These are phyloP conservation scores for Apamea sordens DNA, from an alignment of 2,888 invertebrate species.

Conservation along the genomic window DNA sequence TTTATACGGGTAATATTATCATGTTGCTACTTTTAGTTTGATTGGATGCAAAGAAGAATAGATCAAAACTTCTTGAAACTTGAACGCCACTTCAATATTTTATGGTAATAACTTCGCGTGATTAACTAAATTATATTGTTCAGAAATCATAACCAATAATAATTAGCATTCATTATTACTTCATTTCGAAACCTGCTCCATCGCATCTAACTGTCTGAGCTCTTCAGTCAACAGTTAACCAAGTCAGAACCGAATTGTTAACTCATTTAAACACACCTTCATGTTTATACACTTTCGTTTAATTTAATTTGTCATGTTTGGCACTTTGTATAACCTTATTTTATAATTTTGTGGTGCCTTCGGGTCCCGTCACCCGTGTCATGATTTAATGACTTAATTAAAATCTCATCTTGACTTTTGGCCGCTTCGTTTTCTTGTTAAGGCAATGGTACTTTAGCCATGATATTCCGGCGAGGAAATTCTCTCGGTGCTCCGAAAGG, in stretches of 20 bases:
- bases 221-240: constrained; percentile 36
- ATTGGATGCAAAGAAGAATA: constrained; percentile 38
- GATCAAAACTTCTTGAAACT: no score
- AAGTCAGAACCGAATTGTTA: constrained; percentile 35
- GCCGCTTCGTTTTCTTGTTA: constrained; percentile 63
- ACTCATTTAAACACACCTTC: constrained; percentile 39
- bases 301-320: constrained; percentile 43
- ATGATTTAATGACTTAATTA: constrained; percentile 74
- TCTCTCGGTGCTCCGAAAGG: constrained; percentile 44
- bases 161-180: constrained; percentile 51
- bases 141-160: constrained; percentile 46
- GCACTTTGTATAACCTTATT: constrained; percentile 47
- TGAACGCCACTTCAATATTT: constrained; percentile 23
- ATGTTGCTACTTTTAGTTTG: constrained; percentile 15
- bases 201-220: constrained; percentile 18
- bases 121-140: constrained; percentile 45
- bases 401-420: constrained; percentile 73
- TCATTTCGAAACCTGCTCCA: constrained; percentile 34
- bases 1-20: not conserved
- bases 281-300: constrained; percentile 51
- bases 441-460: constrained; percentile 60
- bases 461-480: constrained; percentile 60
- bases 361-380: constrained; percentile 63
- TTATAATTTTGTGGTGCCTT: constrained; percentile 66
- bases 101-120: constrained; percentile 37